phyloP scores from a whole-genome alignment of 2,888 invertebrate species.

The Muschampia plurimacula region DNA sequence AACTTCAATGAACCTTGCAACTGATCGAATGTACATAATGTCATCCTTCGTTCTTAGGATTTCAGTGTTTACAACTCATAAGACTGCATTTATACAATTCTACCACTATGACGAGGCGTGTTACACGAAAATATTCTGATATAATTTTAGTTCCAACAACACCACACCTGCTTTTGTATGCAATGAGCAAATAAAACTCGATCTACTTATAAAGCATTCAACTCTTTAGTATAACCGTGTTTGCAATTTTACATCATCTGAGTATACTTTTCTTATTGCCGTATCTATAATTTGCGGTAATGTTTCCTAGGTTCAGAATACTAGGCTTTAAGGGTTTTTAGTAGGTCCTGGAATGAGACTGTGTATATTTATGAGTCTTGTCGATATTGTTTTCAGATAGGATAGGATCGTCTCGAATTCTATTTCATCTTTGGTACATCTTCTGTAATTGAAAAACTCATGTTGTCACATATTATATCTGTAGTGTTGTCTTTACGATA shows the following conservation, averaged over 20 bases:
- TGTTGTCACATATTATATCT: too few species aligned
- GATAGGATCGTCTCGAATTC: too few species aligned
- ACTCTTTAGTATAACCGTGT: slow-evolving; percentile 1
- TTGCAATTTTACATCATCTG: slow-evolving; percentile 13
- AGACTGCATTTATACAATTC: background rate
- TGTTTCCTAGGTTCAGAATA: too few species aligned
- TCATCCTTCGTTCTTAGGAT: background rate
- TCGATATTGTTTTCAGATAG: too few species aligned
- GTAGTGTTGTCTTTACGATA: too few species aligned
- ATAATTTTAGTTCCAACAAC: slow-evolving; percentile 7
- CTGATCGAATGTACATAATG: too few species aligned
- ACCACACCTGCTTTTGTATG: slow-evolving; percentile 12
- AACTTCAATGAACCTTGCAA: background rate
- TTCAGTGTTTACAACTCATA: background rate
- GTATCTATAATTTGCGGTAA: background rate
- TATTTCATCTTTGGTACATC: too few species aligned
- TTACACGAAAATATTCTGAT: background rate
- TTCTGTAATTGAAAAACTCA: too few species aligned
- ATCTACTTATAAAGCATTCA: slow-evolving; percentile 22
- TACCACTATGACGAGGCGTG: background rate
- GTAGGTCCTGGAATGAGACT: too few species aligned
- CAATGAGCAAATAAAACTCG: slow-evolving; percentile 22
- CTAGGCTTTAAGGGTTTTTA: too few species aligned
- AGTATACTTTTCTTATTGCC: background rate
- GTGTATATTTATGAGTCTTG: too few species aligned